Base-by-base conservation (phyloP, 2,113 vertebrate species). In the Chloropsis cyanopogon region DNA sequence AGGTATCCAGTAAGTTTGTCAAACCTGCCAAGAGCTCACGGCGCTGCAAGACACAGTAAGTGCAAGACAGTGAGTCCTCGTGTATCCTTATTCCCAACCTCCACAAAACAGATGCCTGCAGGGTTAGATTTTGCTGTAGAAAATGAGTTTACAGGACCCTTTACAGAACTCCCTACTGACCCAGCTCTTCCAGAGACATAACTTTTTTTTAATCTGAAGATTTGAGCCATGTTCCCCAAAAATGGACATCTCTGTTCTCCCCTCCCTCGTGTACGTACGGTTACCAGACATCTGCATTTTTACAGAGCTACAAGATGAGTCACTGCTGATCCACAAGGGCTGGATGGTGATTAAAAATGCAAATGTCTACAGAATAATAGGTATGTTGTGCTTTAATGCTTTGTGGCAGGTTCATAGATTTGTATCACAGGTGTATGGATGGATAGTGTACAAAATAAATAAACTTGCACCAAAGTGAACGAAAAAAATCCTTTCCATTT, bases 351-450 rank as follows among this genome's bases (percentile, higher is more conserved):
- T 72, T 91, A 95, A 97, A 97, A 96, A 96, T 96, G 92, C 96
- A 97, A 33, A 87, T 96, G 93, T 96, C 97, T 96, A 86, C 94
- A 82, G 76, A 97, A 91, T 93, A 89, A 87, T 97, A 94, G 79
- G 78, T 97, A 96, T 97, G 93, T 97, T 97, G 92, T 97, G 96
- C 97, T 98, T 98, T 95, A 96, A 96, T 96, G 96, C 96, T 97
- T 96, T 97, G 96, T 98, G 97, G 97, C 97, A 98, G 96, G 95
- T 96, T 96, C 84, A 80, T 95, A 89, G 93, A 77, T 98, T 97
- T 98, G 97, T 98, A 98, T 98, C 97, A 90, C 98, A 98, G 98
- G 97, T 98, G 97, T 98, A 97, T 97, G 97, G 98, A 98, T 97
- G 97, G 94, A 97, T 97, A 97, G 96, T 98, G 92, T 98, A 96